Conservation (phyloP, 2,797 vertebrate genomes). For the Vultur gryphus region DNA sequence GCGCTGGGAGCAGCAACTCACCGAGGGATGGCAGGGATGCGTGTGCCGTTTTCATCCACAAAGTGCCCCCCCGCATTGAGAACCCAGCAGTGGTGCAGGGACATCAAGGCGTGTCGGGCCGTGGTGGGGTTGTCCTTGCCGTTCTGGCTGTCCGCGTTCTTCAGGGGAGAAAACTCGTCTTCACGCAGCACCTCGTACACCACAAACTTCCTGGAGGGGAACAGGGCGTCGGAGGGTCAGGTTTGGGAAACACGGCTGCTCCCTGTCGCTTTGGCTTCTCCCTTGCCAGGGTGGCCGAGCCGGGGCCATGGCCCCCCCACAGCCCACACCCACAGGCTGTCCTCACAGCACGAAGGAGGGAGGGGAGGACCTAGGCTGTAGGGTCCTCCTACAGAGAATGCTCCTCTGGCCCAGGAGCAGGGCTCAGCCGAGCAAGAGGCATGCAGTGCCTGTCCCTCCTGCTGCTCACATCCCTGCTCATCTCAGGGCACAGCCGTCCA, state of each 20-base stretch:
- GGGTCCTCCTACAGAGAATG: neutral
- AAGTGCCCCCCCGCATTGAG: constrained; percentile 94
- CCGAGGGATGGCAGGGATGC: constrained; percentile 92
- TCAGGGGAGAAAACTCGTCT: constrained; percentile 95
- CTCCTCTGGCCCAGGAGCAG: neutral
- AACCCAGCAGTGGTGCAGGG: constrained; percentile 96
- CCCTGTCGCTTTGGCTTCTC: neutral
- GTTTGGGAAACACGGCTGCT: neutral
- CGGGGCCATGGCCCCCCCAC: rapidly evolving
- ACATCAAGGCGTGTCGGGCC: constrained; percentile 89
- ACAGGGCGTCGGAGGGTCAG: neutral
- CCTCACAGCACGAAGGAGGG: neutral
- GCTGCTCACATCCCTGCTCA: neutral
- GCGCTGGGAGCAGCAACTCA: constrained; percentile 50
- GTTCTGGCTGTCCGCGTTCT: constrained; percentile 94
- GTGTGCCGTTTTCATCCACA: constrained; percentile 89
- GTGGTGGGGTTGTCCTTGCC: constrained; percentile 97
- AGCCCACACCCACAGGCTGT: neutral
- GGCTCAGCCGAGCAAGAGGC: neutral
- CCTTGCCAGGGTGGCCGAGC: neutral
- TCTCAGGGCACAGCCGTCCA: neutral
- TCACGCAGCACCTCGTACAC: constrained; percentile 94
- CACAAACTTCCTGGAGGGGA: constrained; percentile 82
- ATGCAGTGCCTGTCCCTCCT: rapidly evolving
- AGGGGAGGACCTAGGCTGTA: neutral